A percentile compares a stretch with the other conserved stretches of the same genome.
These are phyloP conservation scores for Caloenas nicobarica DNA, from an alignment of 2,113 vertebrate genomes.

Conservation along the genomic window DNA sequence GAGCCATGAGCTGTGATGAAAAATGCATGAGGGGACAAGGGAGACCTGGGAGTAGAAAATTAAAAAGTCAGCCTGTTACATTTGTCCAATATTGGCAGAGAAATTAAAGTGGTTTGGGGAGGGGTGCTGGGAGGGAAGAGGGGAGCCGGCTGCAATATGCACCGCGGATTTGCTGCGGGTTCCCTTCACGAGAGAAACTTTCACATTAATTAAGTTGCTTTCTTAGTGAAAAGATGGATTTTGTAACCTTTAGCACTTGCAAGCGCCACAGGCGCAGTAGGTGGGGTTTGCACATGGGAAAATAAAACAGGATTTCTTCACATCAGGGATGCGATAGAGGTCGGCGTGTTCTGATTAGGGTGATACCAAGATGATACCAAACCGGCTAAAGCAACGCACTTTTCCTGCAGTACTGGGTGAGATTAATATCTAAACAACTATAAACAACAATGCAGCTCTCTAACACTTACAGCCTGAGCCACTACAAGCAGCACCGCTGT, in stretches of 20 bases:
- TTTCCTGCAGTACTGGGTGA: background rate
- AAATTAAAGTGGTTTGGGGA: slow-evolving; percentile 61
- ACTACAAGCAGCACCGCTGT: background rate
- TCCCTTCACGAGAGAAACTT: background rate
- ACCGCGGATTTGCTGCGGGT: background rate
- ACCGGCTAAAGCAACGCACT: fast-evolving
- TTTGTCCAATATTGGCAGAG: slow-evolving; percentile 79
- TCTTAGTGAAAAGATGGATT: slow-evolving; percentile 63
- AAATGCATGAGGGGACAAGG: slow-evolving; percentile 82
- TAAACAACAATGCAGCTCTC: fast-evolving
- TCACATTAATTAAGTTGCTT: slow-evolving; percentile 39
- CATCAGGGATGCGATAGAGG: background rate
- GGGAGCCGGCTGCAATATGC: background rate
- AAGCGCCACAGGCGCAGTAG: background rate
- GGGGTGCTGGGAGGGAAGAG: background rate
- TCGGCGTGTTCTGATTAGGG: fast-evolving
- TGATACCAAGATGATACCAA: fast-evolving
- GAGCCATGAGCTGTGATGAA: slow-evolving; percentile 76
- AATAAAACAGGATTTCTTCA: background rate
- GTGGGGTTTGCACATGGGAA: background rate
- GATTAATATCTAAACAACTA: fast-evolving
- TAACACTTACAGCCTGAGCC: background rate
- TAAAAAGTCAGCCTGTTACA: slow-evolving; percentile 77
- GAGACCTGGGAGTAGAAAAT: slow-evolving; percentile 77
- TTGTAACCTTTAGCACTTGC: slow-evolving; percentile 37